Percentiles rank a stretch among this genome's conserved stretches.
Conservation (phyloP, 2,888 invertebrate genomes). For the Leptinotarsa juncta region DNA sequence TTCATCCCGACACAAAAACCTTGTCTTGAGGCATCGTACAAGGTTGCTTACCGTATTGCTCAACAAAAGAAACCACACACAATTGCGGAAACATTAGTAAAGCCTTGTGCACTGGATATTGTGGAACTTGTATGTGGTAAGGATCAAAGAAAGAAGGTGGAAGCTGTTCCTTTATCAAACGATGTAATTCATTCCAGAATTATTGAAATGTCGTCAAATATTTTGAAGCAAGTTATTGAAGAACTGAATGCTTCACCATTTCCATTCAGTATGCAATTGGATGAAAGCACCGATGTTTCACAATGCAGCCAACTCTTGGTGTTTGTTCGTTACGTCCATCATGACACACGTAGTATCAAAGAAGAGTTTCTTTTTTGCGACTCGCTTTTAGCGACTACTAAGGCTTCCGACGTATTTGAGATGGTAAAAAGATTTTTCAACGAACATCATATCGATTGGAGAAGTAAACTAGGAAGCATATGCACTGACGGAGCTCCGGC, state of each 20-base stretch:
- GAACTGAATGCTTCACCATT: neutral
- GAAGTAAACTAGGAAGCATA: neutral
- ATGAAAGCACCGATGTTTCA: conserved; percentile 1
- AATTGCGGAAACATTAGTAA: neutral
- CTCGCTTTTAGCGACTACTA: neutral
- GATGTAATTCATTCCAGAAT: neutral
- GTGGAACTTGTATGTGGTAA: neutral
- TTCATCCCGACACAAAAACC: no score
- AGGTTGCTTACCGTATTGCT: neutral
- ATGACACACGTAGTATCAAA: neutral
- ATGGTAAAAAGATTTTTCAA: neutral
- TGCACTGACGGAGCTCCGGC: neutral
- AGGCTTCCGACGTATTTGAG: neutral
- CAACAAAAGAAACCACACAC: neutral
- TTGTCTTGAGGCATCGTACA: conserved; percentile 1
- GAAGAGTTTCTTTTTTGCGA: neutral
- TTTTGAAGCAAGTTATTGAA: neutral
- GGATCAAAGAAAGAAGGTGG: neutral
- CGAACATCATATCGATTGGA: neutral
- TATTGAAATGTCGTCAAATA: neutral
- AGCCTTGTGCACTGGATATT: neutral
- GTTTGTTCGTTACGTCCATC: neutral
- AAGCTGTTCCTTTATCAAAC: neutral
- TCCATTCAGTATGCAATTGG: neutral
- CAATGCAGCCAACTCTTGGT: neutral